Evolutionary conservation across 1,140 invertebrate species (phyloP), one percentile per base, ranked within the genome.

Genomic region (Tribolium castaneum): DNA sequence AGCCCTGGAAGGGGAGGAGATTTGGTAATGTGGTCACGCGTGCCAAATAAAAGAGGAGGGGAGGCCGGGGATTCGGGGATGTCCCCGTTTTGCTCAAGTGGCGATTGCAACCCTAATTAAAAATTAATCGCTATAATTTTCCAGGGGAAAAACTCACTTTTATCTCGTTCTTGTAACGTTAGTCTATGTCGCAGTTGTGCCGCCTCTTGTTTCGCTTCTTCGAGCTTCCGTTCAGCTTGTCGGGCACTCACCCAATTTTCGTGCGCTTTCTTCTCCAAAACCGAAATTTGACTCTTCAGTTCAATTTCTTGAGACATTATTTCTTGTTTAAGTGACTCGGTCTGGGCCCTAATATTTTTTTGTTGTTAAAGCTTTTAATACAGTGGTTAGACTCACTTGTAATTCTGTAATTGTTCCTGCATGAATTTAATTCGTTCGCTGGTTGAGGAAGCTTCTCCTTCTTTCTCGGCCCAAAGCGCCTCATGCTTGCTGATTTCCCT

Each of bases 401-500:
- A 93, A 88, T 92, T 92, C 84, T 94, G 92, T 81, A 95, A 90
- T 90, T 95, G 94, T 84, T 93, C 92, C 86, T 95, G 93, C 86
- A 95, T 90, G 6, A 91, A 88, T 82, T 92, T 91, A 83, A 95
- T 91, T 85, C 92, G 92, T 87, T 95, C 93, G 52, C 93, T 91
- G 0, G 94, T 94, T 25, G 93, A 93, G 49, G 91, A 90, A 78
- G 93, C 94, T 87, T 95, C 94, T 16, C 94, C 94, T 86, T 96
- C 93, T 83, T 95, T 95, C 83, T 95, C 93, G 50, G 95, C 87
- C 91, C 93, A 95, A 75, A 95, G 86, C 10, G 94, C 90, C 88
- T 97, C 95, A 85, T 97, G 95, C 80, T 93, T 89, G 82, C 89
- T 92, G 7, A 95, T 86, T 87, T 95, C 93, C 83, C 93, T 94